Evolutionary conservation across 2,888 invertebrate genomes (phyloP).

Genomic region (Campopleginae sp.): DNA sequence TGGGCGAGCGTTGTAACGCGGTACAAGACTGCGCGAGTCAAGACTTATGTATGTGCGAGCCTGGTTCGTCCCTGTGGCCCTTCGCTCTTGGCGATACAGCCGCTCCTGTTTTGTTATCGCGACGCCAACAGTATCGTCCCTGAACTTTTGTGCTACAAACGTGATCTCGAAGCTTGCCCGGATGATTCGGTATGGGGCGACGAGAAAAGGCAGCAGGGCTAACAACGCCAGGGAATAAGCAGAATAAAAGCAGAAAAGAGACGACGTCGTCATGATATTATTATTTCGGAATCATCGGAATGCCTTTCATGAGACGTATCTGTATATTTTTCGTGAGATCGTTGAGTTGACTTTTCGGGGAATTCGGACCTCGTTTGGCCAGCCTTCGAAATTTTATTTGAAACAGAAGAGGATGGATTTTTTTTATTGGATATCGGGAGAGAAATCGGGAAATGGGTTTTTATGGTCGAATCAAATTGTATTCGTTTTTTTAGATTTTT

Average conservation of each 20-base stretch:
- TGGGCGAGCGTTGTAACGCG: constrained; percentile 67
- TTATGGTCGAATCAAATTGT: neutral
- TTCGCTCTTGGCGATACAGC: constrained; percentile 15
- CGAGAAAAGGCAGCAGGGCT: neutral
- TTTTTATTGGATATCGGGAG: neutral
- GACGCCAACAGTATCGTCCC: constrained; percentile 2
- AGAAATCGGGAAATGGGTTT: neutral
- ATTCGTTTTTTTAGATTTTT: too few species aligned
- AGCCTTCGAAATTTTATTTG: neutral
- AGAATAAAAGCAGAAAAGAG: constrained; percentile 7
- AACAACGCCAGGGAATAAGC: neutral
- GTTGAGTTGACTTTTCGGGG: neutral
- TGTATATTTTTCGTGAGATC: neutral
- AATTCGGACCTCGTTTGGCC: too few species aligned
- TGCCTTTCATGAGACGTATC: neutral
- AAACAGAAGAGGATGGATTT: neutral
- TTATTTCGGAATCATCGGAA: neutral
- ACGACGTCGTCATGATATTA: constrained; percentile 30
- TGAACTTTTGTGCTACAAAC: constrained; percentile 11
- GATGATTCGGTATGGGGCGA: neutral
- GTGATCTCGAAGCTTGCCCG: neutral
- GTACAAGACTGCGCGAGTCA: constrained; percentile 30
- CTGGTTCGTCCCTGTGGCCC: constrained; percentile 13
- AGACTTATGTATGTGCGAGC: neutral
- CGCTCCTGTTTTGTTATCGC: constrained; percentile 29